Conservation (phyloP, 2,888 invertebrate genomes). For the Xanthia togata region DNA sequence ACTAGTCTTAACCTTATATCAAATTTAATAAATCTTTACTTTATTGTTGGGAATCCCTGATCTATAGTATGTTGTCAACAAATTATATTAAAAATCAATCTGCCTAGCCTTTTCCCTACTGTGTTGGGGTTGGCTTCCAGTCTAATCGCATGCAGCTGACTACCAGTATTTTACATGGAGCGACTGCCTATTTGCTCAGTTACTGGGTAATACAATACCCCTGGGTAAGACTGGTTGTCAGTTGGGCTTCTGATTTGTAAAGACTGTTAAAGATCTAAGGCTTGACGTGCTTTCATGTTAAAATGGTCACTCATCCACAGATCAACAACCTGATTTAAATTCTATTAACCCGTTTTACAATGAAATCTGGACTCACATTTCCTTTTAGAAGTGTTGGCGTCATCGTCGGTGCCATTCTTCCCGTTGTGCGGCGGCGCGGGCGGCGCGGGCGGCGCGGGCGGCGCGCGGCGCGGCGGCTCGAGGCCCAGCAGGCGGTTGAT, state of each 20-base stretch:
- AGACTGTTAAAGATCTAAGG: neutral
- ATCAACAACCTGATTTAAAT: neutral
- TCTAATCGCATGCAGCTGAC: neutral
- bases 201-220: neutral
- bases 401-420: slow-evolving; percentile 75
- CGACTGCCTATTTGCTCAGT: neutral
- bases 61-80: neutral
- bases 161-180: neutral
- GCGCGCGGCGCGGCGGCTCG: slow-evolving; percentile 83
- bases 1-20: too few relatives aligned
- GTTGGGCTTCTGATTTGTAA: neutral
- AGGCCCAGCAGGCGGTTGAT: slow-evolving; percentile 94
- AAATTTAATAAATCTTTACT: too few relatives aligned
- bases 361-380: slow-evolving; percentile 73
- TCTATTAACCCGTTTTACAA: neutral
- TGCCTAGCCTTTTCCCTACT: neutral
- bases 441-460: slow-evolving; percentile 70
- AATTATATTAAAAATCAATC: neutral
- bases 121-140: neutral
- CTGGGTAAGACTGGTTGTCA: neutral
- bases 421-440: slow-evolving; percentile 73
- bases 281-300: neutral
- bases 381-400: slow-evolving; percentile 82
- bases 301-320: neutral
- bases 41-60: too few relatives aligned